phyloP scores from a whole-genome alignment of 2,113 vertebrate genomes.

The Lepus timidus region DNA sequence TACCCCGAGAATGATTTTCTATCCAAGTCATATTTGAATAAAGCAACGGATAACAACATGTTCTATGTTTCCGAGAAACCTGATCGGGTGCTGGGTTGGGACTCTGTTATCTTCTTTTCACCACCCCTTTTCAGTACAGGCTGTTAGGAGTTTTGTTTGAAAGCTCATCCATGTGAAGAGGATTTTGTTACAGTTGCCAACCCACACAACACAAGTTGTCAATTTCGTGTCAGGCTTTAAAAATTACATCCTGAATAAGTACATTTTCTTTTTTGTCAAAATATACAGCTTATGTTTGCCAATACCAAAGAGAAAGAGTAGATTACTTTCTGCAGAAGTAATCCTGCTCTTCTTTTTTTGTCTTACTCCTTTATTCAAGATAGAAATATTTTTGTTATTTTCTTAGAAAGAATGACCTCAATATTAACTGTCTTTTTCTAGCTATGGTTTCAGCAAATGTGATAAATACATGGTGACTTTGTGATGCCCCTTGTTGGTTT shows the following conservation, averaged over 20 bases:
- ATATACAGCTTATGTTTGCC: conserved; percentile 49
- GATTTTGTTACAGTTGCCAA: conserved; percentile 67
- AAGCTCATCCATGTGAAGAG: conserved; percentile 46
- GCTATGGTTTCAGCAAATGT: background rate
- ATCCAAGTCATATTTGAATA: conserved; percentile 80
- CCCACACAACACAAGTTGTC: conserved; percentile 58
- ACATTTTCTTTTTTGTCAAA: conserved; percentile 67
- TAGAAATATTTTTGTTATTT: background rate
- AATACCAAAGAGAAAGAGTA: background rate
- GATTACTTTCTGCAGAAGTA: conserved; percentile 63
- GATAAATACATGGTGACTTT: background rate
- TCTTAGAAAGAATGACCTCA: conserved; percentile 30
- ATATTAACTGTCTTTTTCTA: background rate
- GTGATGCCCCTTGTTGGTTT: background rate
- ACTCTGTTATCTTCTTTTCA: conserved; percentile 49
- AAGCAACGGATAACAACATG: conserved; percentile 73
- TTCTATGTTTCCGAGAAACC: conserved; percentile 63
- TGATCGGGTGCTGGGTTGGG: conserved; percentile 29
- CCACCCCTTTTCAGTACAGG: background rate
- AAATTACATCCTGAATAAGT: conserved; percentile 44
- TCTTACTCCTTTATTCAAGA: background rate
- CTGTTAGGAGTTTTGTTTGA: conserved; percentile 50
- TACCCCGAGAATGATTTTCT: conserved; percentile 77
- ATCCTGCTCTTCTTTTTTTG: background rate
- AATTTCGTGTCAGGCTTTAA: conserved; percentile 70